Evolutionary conservation across 1,140 invertebrate genomes (phyloP).

Genomic region (Pseudomyrmex flavicornis): DNA sequence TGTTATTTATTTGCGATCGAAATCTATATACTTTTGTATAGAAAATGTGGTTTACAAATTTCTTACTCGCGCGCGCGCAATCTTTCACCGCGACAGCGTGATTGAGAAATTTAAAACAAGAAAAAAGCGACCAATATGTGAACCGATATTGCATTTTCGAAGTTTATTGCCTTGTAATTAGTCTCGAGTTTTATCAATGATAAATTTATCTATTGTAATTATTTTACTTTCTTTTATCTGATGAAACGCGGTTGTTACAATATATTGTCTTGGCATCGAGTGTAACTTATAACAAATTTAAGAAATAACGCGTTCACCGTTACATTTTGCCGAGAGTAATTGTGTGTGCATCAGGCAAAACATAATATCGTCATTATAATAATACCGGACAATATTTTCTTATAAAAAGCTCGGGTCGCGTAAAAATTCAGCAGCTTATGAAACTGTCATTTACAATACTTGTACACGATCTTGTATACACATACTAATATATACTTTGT

Average conservation of each 20-base stretch:
- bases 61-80: too few species aligned
- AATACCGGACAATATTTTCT: not conserved
- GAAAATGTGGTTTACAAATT: too few species aligned
- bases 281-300: conserved; percentile 20
- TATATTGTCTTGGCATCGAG: not conserved
- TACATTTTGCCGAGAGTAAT: conserved; percentile 3
- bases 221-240: not conserved
- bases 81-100: too few species aligned
- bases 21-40: too few species aligned
- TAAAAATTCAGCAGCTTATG: not conserved
- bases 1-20: too few species aligned
- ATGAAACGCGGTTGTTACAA: conserved; percentile 9
- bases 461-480: not conserved
- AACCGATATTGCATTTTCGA: not conserved
- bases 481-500: not conserved
- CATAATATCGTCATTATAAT: conserved; percentile 27
- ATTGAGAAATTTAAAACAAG: too few species aligned
- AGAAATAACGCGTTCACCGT: not conserved
- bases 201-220: not conserved
- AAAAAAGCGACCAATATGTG: too few species aligned
- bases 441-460: not conserved
- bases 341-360: conserved; percentile 32
- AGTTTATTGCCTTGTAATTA: not conserved
- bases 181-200: not conserved
- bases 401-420: not conserved